These are phyloP conservation scores for Clunio marinus DNA, from an alignment of 2,888 invertebrate genomes.

Conservation along the genomic window DNA sequence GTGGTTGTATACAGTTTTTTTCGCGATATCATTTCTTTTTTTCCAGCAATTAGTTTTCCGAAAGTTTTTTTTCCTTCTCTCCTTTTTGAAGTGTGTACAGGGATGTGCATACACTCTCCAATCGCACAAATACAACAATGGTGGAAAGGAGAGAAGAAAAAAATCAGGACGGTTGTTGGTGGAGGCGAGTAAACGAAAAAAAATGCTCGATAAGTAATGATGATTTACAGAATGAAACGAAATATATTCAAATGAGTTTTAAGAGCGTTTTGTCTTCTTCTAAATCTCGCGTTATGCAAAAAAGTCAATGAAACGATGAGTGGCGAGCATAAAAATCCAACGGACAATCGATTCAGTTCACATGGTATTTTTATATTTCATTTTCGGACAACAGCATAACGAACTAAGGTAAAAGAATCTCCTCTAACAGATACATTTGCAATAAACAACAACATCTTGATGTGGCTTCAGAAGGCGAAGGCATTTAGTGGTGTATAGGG, in stretches of 20 bases:
- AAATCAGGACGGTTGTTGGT: neutral
- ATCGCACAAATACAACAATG: slow-evolving; percentile 37
- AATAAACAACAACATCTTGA: slow-evolving; percentile 19
- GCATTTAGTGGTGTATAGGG: slow-evolving; percentile 15
- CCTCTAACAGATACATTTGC: slow-evolving; percentile 27
- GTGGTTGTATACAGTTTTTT: slow-evolving; percentile 38
- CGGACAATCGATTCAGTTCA: slow-evolving; percentile 6
- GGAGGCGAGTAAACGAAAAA: neutral
- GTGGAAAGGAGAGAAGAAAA: slow-evolving; percentile 6
- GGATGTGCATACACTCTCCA: slow-evolving; percentile 13
- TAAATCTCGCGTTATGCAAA: neutral
- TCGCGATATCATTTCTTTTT: slow-evolving; percentile 40
- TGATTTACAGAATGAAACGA: slow-evolving; percentile 22
- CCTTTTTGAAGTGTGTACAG: slow-evolving; percentile 28
- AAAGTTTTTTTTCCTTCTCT: slow-evolving; percentile 37
- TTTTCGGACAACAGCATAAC: slow-evolving; percentile 17
- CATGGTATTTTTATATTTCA: neutral
- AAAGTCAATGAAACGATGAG: slow-evolving; percentile 18
- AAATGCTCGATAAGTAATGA: slow-evolving; percentile 35
- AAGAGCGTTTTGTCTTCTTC: neutral
- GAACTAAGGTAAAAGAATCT: neutral
- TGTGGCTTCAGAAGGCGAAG: slow-evolving; percentile 6
- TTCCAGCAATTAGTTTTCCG: slow-evolving; percentile 40
- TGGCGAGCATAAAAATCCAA: neutral
- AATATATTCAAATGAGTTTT: slow-evolving; percentile 18